Base-by-base conservation (phyloP, 2,888 invertebrate species). In the Oxycera nigricornis region DNA sequence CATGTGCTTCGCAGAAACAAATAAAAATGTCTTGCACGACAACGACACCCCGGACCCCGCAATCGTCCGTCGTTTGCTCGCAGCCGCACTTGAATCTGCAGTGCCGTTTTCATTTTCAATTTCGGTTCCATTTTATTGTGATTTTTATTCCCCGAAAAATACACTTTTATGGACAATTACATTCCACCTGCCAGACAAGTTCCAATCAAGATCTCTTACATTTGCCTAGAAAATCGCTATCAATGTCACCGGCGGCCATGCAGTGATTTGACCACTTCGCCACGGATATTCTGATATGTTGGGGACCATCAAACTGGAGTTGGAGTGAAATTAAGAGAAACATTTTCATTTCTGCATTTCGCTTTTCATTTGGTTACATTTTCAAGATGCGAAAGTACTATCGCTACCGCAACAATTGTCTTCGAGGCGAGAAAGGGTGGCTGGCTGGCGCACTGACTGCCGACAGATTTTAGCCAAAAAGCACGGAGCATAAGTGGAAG, bases 201-300 rank as follows among this genome's bases (percentile, higher is more conserved):
- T 9, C 39, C 65, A 67, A 67, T 67, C 65, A 67, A 67, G 65
- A 67, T 46, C 65, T 67, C 65, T 67, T 67, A 46, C 24, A 24
- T 41, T 31, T 31, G 65, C 41, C 24, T 41, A 67, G 41, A 41
- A 41, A 67, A 67, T 67, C 46, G 41, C 41, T 67, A 67, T 67
- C 65, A 67, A 67, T 67, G 65, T 41, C 59, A 59, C 11, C 14
- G 59, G 11, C 59, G 30, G 28, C 28, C 28, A 14, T 28, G 28
- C 14, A 30, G 59, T n/a, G 28, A 59, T 59, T 26, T 59, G 59
- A 30, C 28, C 59, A 59, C 59, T 59, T 59, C 28, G 59, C 59
- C 11, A 28, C 39, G 39, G 39, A 7, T 7, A 7, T 7, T 14
- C 59, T 59, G 14, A 59, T 59, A 59, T 1, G 30, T 59, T 14